A percentile compares a stretch with the other conserved stretches of the same genome.
Conservation (phyloP, 2,888 invertebrate species). For the Tinea semifulvella region DNA sequence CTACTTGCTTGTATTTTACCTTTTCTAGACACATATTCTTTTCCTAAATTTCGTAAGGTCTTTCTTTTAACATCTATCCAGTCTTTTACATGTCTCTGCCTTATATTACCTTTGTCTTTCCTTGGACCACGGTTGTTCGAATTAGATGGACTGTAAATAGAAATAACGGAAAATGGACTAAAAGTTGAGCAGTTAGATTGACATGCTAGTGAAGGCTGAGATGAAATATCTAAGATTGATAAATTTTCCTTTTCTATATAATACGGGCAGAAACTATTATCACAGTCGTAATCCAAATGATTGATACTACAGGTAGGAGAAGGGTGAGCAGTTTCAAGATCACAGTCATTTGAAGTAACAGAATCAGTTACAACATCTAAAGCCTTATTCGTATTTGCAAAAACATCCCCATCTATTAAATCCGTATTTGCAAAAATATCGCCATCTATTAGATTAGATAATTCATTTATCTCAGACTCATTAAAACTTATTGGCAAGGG, state of each 20-base stretch:
- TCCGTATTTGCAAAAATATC: too few species aligned
- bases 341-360: too few species aligned
- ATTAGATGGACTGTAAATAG: neutral
- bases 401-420: too few species aligned
- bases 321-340: too few species aligned
- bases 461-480: too few species aligned
- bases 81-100: neutral
- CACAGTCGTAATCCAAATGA: neutral
- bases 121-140: neutral
- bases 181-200: too few species aligned
- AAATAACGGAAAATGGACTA: neutral
- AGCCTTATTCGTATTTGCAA: too few species aligned
- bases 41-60: neutral
- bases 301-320: neutral
- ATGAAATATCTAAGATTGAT: neutral
- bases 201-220: neutral
- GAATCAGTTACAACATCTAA: too few species aligned
- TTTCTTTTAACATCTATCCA: constrained; percentile 4
- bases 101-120: neutral
- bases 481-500: too few species aligned
- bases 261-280: neutral
- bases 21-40: neutral
- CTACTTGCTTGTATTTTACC: neutral
- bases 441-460: too few species aligned
- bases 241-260: neutral